phyloP scores from a whole-genome alignment of 2,888 invertebrate genomes.

The Hypsopygia costalis region DNA sequence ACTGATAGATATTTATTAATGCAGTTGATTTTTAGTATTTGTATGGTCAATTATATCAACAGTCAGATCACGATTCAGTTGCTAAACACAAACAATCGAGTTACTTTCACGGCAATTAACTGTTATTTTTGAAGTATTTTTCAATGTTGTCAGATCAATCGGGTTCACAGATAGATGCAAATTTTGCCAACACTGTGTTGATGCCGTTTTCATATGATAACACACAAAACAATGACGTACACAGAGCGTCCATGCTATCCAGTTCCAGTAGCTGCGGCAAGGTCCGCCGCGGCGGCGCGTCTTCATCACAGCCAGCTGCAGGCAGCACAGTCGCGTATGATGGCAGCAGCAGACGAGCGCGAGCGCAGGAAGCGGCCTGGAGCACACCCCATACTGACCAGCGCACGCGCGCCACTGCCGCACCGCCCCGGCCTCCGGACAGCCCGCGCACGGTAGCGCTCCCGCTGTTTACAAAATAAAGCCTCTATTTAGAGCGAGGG shows the following conservation, averaged over 20 bases:
- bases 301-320: constrained; percentile 37
- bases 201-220: neutral
- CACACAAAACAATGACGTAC: constrained; percentile 54
- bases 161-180: neutral
- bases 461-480: constrained; percentile 77
- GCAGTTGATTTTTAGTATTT: too few species aligned
- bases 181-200: neutral
- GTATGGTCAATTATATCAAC: too few species aligned
- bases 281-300: constrained; percentile 26
- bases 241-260: constrained; percentile 66
- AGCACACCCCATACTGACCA: constrained; percentile 71
- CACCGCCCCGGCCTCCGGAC: constrained; percentile 21
- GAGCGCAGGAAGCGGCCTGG: constrained; percentile 31
- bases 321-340: constrained; percentile 1
- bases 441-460: constrained; percentile 62
- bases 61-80: too few species aligned
- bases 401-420: constrained; percentile 47
- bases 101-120: too few species aligned
- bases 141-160: neutral
- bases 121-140: too few species aligned
- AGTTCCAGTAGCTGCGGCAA: constrained; percentile 31
- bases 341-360: constrained; percentile 15
- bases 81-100: too few species aligned
- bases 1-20: too few species aligned
- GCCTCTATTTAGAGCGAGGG: constrained; percentile 77